Percentiles rank a stretch among this genome's conserved stretches.
phyloP scores from a whole-genome alignment of 2,797 vertebrate species.

The Poeciliopsis turneri region DNA sequence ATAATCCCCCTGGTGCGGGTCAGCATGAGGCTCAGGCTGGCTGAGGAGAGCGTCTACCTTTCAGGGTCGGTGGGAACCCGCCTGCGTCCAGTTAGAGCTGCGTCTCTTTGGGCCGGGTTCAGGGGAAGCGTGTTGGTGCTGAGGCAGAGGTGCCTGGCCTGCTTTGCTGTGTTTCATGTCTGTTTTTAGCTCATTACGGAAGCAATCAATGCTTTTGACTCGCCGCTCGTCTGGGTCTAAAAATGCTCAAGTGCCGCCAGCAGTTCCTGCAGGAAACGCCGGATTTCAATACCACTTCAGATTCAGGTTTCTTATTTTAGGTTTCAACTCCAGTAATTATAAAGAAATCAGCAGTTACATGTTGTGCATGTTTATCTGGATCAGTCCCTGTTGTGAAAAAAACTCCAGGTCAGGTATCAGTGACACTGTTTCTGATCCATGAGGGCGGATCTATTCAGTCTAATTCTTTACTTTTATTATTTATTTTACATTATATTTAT shows the following conservation, averaged over 20 bases:
- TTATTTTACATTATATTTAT: too few relatives aligned
- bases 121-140: neutral
- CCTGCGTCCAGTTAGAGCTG: neutral
- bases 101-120: neutral
- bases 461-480: too few relatives aligned
- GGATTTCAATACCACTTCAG: slow-evolving; percentile 2
- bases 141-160: slow-evolving; percentile 12
- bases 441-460: too few relatives aligned
- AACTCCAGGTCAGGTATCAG: too few relatives aligned
- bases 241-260: neutral
- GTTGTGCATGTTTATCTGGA: too few relatives aligned
- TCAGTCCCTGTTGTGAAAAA: too few relatives aligned
- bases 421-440: too few relatives aligned
- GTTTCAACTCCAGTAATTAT: too few relatives aligned
- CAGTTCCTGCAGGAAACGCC: slow-evolving; percentile 22
- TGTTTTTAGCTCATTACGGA: slow-evolving; percentile 8
- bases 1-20: slow-evolving; percentile 41
- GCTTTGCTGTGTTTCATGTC: neutral
- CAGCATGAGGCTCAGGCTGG: slow-evolving; percentile 4
- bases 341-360: too few relatives aligned
- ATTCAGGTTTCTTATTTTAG: too few relatives aligned
- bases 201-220: slow-evolving; percentile 28
- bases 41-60: neutral
- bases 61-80: neutral
- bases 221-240: neutral